Base-by-base conservation (phyloP, 2,797 vertebrate genomes). In the Cynodonichthys magdalenae region DNA sequence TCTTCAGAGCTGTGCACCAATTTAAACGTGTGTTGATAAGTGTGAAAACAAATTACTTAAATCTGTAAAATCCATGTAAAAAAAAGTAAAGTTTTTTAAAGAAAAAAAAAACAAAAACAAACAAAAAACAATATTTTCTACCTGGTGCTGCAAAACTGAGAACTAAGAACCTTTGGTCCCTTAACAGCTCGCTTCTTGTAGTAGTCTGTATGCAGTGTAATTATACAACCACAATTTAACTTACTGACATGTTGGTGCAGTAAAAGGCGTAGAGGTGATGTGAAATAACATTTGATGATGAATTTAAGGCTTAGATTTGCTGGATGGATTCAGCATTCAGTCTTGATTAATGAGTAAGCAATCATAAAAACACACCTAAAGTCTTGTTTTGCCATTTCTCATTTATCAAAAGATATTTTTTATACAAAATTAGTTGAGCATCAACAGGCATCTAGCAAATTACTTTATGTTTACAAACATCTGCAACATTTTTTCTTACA, bases 201-300 rank as follows among this genome's bases (percentile, higher is more conserved):
- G 34, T 3, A 46, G 5, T 36, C 27, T 41, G 24, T 10, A 12
- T 51, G 15, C 4, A 44, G 7, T 31, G 8, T 46, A 67, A 53
- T 61, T 51, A 59, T 4, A 48, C 20, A 15, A 31, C 8, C 55
- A 14, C 24, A 28, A 34, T 53, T 14, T 41, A 45, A 56, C 6
- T 20, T 31, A 65, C 29, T 65, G 31, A 29, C 28, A 7, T 56
- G 29, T 8, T 34, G 50, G 18, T 52, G 14, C 4, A 42, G 24
- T 27, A 9, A 3, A 11, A 49, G 27, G 10, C 28, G 53, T 24
- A 24, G 17, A 57, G 36, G 47, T 59, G 55, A 71, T 66, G 18
- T 51, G 66, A 69, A 79, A 77, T 66, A 62, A 58, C 18, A 44
- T 56, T 20, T 56, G 39, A 24, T 36, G 51, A 69, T 69, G 41